phyloP scores from a whole-genome alignment of 2,888 invertebrate species.

The Taphrorychus bicolor region DNA sequence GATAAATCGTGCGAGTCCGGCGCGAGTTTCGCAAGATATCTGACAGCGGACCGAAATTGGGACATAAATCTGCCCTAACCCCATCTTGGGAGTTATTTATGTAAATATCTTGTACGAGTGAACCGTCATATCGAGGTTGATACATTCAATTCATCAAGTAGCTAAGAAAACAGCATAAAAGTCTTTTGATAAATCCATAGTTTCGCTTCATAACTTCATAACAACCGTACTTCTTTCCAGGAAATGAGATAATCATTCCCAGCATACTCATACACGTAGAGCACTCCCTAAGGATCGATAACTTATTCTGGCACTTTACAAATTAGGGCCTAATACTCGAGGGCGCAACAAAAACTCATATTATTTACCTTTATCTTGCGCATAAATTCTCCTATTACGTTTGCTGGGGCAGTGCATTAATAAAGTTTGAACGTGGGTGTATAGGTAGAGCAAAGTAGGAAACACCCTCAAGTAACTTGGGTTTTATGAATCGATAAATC shows the following conservation, averaged over 20 bases:
- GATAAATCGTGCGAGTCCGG: slow-evolving; percentile 36
- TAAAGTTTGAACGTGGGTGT: background rate
- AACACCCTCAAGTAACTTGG: background rate
- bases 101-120: slow-evolving; percentile 42
- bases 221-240: slow-evolving; percentile 12
- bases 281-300: slow-evolving; percentile 27
- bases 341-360: slow-evolving; percentile 37
- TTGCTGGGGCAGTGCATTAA: background rate
- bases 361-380: slow-evolving; percentile 38
- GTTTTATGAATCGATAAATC: too few species aligned
- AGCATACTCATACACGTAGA: slow-evolving; percentile 8
- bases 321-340: slow-evolving; percentile 38
- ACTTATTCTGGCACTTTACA: slow-evolving; percentile 37
- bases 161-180: too few species aligned
- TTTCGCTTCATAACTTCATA: background rate
- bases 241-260: slow-evolving; percentile 22
- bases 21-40: slow-evolving; percentile 20
- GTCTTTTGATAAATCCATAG: too few species aligned
- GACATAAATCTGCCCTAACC: slow-evolving; percentile 46
- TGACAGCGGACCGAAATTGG: slow-evolving; percentile 45
- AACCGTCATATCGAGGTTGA: background rate
- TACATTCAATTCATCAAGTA: too few species aligned
- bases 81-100: slow-evolving; percentile 49
- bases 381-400: slow-evolving; percentile 32
- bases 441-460: background rate